Conservation (phyloP, 1,140 invertebrate genomes). For the Paralvinella palmiformis region DNA sequence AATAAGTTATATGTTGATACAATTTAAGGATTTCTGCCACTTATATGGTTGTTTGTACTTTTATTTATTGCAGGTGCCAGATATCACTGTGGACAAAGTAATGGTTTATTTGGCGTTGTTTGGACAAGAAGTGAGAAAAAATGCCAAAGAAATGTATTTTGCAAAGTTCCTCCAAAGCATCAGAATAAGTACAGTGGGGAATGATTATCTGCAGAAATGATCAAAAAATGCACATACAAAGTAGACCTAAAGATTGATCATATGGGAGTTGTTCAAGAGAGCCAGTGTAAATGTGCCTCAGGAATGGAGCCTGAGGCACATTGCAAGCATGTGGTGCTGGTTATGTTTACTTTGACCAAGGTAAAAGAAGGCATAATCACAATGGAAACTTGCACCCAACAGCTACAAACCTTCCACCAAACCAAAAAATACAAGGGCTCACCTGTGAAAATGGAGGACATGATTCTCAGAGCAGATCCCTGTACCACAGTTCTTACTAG, state of each 20-base stretch:
- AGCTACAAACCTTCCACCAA: conserved; percentile 24
- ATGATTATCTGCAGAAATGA: conserved; percentile 22
- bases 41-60: too few relatives aligned
- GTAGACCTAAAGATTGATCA: conserved; percentile 22
- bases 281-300: conserved; percentile 29
- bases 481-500: conserved; percentile 3
- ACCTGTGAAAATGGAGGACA: conserved; percentile 18
- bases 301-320: conserved; percentile 26
- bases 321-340: conserved; percentile 25
- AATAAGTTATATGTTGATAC: too few relatives aligned
- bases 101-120: neutral
- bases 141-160: neutral
- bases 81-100: neutral
- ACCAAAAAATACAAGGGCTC: conserved; percentile 17
- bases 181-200: neutral
- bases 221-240: conserved; percentile 19
- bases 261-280: conserved; percentile 15
- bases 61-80: too few relatives aligned
- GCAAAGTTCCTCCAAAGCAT: neutral
- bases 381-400: conserved; percentile 25
- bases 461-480: neutral
- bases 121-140: neutral
- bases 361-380: conserved; percentile 13
- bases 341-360: conserved; percentile 17
- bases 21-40: too few relatives aligned